Base-by-base conservation (phyloP, 2,888 invertebrate genomes). In the Spatulosminthurus flaviceps region DNA sequence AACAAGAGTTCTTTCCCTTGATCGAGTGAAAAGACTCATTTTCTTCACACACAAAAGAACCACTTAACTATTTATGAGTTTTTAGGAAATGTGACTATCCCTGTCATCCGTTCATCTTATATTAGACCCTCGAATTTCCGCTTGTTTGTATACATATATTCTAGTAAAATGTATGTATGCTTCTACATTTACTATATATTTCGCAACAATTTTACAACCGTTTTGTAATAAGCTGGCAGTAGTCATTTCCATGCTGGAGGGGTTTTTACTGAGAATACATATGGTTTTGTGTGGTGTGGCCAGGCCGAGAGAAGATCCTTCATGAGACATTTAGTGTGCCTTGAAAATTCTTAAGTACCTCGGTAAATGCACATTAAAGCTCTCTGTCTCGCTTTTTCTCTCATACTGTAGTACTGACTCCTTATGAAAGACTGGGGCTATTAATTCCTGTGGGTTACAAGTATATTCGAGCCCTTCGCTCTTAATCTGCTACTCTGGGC, bases 21-120 rank as follows among this genome's bases (percentile, higher is more conserved):
- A 51, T 51, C 51, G n/a, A 51, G 51, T 51, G 51, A 51, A 51
- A 51, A n/a, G 51, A 51, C 51, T 51, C 51, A 51, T 51, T 51
- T 51, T 51, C 51, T 51, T 16, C 7, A 51, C 51, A 51, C 51
- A 51, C 51, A 51, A 51, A 51, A 51, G 51, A 51, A 51, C 51
- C 51, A 51, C 51, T 51, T 51, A 51, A 51, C 51, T 51, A 51
- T 51, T 51, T 51, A 51, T 51, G 51, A 51, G 51, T 51, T 51
- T n/a, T n/a, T 2, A 51, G 51, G 51, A 51, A 51, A 51, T 51
- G 51, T 51, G 51, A 51, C 51, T 13, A 51, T 51, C 51, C 51
- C 16, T 51, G 51, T 51, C 51, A 51, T 51, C 51, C 51, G 51
- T 51, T 51, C 16, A 7, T 16, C 51, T 51, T 51, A 5, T 11